Percentiles rank a stretch among this genome's conserved stretches.
Evolutionary conservation across 2,888 invertebrate species (phyloP).

Genomic region (Himalopsyche anomala): DNA sequence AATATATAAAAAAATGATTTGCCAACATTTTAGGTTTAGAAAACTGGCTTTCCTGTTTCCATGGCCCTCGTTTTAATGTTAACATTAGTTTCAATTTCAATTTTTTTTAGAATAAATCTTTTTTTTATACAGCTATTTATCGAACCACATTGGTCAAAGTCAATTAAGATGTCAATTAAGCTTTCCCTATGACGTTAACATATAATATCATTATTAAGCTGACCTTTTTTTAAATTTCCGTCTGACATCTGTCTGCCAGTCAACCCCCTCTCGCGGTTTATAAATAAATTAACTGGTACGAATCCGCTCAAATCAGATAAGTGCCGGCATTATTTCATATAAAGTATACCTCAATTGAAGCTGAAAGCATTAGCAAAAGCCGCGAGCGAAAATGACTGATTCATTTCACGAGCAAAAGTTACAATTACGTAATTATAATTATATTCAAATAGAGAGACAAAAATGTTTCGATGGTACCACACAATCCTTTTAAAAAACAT

Average conservation of each 20-base stretch:
- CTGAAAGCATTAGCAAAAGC: conserved; percentile 25
- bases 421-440: too few species aligned
- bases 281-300: neutral
- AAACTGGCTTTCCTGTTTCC: too few species aligned
- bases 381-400: neutral
- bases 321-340: conserved; percentile 18
- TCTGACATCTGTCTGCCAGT: conserved; percentile 26
- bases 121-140: neutral
- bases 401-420: too few species aligned
- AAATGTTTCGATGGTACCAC: too few species aligned
- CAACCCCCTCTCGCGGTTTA: conserved; percentile 9
- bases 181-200: neutral
- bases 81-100: too few species aligned
- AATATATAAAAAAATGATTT: too few species aligned
- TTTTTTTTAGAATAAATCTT: neutral
- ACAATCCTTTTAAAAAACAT: too few species aligned
- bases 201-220: neutral
- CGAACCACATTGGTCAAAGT: neutral
- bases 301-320: neutral
- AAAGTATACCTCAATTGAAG: conserved; percentile 16
- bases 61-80: too few species aligned
- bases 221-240: neutral
- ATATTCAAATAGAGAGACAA: too few species aligned
- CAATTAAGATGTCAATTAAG: conserved; percentile 2
- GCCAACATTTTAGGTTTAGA: too few species aligned